Evolutionary conservation across 2,113 vertebrate genomes (phyloP), one percentile per base, ranked within the genome.

Genomic region (Coryphaenoides rupestris): DNA sequence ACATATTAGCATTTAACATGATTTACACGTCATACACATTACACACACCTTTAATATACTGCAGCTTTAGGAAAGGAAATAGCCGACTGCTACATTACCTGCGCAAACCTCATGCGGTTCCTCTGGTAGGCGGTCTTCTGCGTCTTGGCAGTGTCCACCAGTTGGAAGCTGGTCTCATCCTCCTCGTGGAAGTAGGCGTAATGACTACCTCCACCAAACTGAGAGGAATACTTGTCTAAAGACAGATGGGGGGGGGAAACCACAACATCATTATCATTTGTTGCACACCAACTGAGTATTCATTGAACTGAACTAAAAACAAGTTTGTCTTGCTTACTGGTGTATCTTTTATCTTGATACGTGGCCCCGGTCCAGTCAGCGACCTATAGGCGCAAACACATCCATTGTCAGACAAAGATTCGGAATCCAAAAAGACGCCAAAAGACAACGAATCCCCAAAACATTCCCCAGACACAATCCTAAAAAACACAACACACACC

Each of bases 141-240:
- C 0, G 94, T 97, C 28, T 96, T 94, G 1, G 96, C 94, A 0
- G 96, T 99, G 63, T 99, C 97, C 83, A 99, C 97, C 83, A 99
- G 87, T 73, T 99, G 97, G 89, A 99, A 99, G 89, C 96, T 99
- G 0, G 93, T 91, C 85, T 99, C 97, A 21, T 99, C 96, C 72
- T 99, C 97, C 76, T 99, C 97, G 0, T 99, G 97, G 81, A 99
- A 99, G 82, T 99, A 99, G 0, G 97, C 97, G 15, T 99, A 99
- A 21, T 99, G 96, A 69, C 95, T 99, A 1, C 97, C 97, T 0
- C 97, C 97, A 0, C 97, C 97, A 4, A 99, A 99, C 88, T 99
- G 97, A 0, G 97, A 99, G 0, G 97, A 99, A 69, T 99, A 99
- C 70, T 99, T 99, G 79, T 98, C 95, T 98, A 82, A 10, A 19